Base-by-base conservation (phyloP, 1,140 invertebrate species). In the Drosophila eugracilis region DNA sequence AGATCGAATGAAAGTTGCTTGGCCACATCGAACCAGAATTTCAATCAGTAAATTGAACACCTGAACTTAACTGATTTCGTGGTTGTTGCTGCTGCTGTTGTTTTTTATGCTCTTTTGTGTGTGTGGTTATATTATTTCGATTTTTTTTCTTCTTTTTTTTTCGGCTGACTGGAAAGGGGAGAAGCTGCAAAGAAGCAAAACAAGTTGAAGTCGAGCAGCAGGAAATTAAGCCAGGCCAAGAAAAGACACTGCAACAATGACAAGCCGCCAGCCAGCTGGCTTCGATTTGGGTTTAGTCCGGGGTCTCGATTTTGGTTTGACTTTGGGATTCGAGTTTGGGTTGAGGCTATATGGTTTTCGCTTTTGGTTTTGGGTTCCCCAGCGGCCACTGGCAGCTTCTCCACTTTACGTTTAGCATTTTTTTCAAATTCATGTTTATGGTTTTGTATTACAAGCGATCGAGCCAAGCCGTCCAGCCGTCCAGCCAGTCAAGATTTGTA, bases 1-100 rank as follows among this genome's bases (percentile, higher is more conserved):
- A 36, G 47, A 60, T 36, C 50, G 66, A 73, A 80, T 74, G 81
- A 84, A 84, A 84, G 80, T 84, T 84, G 80, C 77, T 53, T 48
- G 67, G 72, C 80, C 81, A 84, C 79, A 83, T 79, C 79, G 80
- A 62, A 73, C 54, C 81, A 55, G 81, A 86, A 86, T 88, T 86
- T 86, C 81, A 86, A 86, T 86, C 81, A 86, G 81, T 78, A 86
- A 86, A 88, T 88, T 88, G 81, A 86, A 86, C 81, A 86, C 81
- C 81, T 86, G 81, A 86, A 86, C 81, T 78, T 88, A 83, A 86
- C 81, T 83, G 81, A 86, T 88, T 86, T 86, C 65, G 74, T 86
- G 76, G 71, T 86, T 76, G 75, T 57, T 44, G 24, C 41, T 30
- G 14, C 15, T 28, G 0, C 14, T 28, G 14, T 15, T 50, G 30